phyloP scores from a whole-genome alignment of 2,888 invertebrate species.

The Plebejus anna region DNA sequence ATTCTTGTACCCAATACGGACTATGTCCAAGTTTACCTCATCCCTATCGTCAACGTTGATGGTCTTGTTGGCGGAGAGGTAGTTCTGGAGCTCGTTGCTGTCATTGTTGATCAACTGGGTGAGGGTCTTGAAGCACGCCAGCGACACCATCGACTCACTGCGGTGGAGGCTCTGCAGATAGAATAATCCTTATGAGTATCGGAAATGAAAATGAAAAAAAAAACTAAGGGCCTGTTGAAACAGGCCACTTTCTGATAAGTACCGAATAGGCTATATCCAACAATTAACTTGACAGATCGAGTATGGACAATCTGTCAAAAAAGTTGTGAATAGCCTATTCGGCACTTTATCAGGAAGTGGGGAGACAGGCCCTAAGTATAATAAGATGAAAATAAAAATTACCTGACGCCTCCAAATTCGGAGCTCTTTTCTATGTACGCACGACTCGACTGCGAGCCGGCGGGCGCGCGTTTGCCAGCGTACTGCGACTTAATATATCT shows the following conservation, averaged over 20 bases:
- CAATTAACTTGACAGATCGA: no score
- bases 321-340: no score
- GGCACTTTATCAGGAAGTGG: no score
- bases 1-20: no score
- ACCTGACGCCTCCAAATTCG: slow-evolving; percentile 83
- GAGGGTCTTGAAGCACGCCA: slow-evolving; percentile 89
- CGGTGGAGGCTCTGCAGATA: slow-evolving; percentile 88
- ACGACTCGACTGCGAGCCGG: slow-evolving; percentile 92
- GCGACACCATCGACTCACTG: slow-evolving; percentile 94
- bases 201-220: neutral
- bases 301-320: no score
- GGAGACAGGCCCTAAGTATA: no score
- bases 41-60: slow-evolving; percentile 92
- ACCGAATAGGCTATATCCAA: no score
- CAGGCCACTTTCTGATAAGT: no score
- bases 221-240: no score
- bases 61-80: slow-evolving; percentile 90
- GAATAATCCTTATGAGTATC: neutral
- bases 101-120: slow-evolving; percentile 89
- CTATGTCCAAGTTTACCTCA: slow-evolving; percentile 80
- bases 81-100: slow-evolving; percentile 87
- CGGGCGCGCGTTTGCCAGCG: slow-evolving; percentile 87
- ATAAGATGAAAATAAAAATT: slow-evolving; percentile 31
- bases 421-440: slow-evolving; percentile 91
- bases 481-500: slow-evolving; percentile 92